Evolutionary conservation across 1,140 invertebrate genomes (phyloP).

Genomic region (Rhagoletis pomonella): DNA sequence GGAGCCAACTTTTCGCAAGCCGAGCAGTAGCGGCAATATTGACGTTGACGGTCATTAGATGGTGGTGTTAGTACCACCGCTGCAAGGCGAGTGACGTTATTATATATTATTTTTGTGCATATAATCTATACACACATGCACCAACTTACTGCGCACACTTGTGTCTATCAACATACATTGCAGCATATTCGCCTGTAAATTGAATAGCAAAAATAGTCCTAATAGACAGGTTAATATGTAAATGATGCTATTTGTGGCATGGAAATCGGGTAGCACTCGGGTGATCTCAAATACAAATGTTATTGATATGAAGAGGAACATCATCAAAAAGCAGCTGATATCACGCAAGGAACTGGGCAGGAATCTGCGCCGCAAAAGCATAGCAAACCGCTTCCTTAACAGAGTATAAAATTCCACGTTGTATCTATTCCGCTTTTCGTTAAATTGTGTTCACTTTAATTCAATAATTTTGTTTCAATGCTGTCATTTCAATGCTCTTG

Average conservation of each 20-base stretch:
- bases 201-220: constrained; percentile 76
- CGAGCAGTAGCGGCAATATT: too few species aligned
- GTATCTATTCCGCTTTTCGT: too few species aligned
- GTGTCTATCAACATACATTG: neutral
- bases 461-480: too few species aligned
- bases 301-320: constrained; percentile 66
- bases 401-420: too few species aligned
- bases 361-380: too few species aligned
- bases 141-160: neutral
- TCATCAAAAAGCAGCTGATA: too few species aligned
- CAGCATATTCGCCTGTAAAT: neutral
- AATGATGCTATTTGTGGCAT: constrained; percentile 70
- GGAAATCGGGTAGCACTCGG: constrained; percentile 81
- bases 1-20: too few species aligned
- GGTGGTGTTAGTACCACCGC: constrained; percentile 30
- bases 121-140: neutral
- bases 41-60: neutral
- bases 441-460: too few species aligned
- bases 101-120: neutral
- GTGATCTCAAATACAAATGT: constrained; percentile 77
- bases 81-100: neutral
- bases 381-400: too few species aligned
- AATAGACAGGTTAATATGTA: constrained; percentile 76
- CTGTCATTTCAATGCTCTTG: too few species aligned
- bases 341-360: too few species aligned